Base-by-base conservation (phyloP, 1,140 invertebrate genomes). In the Phocides pigmalion region DNA sequence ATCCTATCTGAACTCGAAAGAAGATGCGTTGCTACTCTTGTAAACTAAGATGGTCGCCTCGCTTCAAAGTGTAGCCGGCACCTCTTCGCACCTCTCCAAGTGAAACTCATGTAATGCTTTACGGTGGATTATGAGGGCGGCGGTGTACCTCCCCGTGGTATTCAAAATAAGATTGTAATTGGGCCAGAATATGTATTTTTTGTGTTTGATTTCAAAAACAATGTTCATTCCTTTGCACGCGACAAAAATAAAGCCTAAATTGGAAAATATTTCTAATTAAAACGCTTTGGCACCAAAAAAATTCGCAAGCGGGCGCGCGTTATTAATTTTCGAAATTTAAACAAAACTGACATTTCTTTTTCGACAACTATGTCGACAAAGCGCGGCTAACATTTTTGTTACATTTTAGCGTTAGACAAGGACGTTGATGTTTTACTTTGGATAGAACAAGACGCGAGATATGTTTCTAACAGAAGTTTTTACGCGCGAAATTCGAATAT, bases 251-350 rank as follows among this genome's bases (percentile, higher is more conserved):
- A 28, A 42, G 62, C 49, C 53, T 44, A 82, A 85, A 82, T 80
- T 70, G 42, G 64, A 39, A 79, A 80, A 86, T 86, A 88, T 88
- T 88, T 88, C 80, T 87, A 87, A 90, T 90, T 88, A 90, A 80
- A 77, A 53, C 58, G 54, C 54, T 66, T 65, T 68, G 72, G 67
- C 74, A 72, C 15, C 42, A 67, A 70, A 82, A 81, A 81, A 84
- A 84, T 83, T 58, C 73, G 68, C 42, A 59, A 63, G 58, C 61
- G 68, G 63, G 44, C 68, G 65, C 53, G 59, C 75, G 72, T 84
- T 88, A 90, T 87, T 89, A 90, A 89, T 85, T 89, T 89, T 83
- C 64, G 70, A 88, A 87, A 87, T 90, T 88, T 82, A 74, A 89
- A 87, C 86, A 88, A 90, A 90, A 82, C 79, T 87, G 74, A 79